Evolutionary conservation across 2,888 invertebrate species (phyloP).

Genomic region (Philopedon plagiatum): DNA sequence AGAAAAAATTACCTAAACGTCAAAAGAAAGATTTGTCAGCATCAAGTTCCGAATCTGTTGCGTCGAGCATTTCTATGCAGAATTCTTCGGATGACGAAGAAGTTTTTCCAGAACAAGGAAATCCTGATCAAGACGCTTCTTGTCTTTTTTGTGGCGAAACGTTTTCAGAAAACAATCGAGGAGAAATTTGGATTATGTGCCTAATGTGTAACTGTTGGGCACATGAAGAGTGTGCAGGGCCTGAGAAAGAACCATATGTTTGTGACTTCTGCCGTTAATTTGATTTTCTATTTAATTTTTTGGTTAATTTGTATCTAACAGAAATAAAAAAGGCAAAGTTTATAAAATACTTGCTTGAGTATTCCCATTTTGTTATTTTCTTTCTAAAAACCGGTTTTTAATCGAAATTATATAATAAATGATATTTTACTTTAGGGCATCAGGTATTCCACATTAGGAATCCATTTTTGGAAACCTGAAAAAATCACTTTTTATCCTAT

Average conservation of each 20-base stretch:
- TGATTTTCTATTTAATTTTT: no score
- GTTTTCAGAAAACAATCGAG: background rate
- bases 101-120: background rate
- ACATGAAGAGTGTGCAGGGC: background rate
- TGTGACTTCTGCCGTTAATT: background rate
- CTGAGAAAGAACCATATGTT: background rate
- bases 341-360: no score
- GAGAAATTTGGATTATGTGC: background rate
- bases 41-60: background rate
- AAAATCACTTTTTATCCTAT: no score
- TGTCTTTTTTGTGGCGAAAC: background rate
- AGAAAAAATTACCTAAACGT: background rate
- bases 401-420: no score
- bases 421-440: background rate
- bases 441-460: no score
- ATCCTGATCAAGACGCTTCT: background rate
- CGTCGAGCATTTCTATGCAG: background rate
- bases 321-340: background rate
- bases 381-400: no score
- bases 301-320: no score
- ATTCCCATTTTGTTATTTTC: background rate
- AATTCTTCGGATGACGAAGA: background rate
- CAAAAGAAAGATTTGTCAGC: background rate
- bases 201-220: background rate
- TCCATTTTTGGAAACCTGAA: no score